These are phyloP conservation scores for Aeoliscus strigatus DNA, from an alignment of 2,797 vertebrate species.

Conservation along the genomic window DNA sequence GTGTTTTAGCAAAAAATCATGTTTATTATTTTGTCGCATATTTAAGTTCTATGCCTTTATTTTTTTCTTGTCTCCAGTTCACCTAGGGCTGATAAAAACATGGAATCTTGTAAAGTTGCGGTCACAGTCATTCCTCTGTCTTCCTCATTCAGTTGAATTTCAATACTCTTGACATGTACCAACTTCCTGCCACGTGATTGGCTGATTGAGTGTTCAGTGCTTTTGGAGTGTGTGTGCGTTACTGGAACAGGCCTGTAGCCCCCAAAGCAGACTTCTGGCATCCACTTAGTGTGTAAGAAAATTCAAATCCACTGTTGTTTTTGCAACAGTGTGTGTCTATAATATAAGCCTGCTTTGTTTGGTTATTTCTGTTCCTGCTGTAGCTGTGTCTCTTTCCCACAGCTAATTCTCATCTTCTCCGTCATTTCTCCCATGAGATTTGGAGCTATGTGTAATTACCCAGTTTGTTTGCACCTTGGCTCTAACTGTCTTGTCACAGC, in stretches of 20 bases:
- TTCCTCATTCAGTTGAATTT: background rate
- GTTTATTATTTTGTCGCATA: too few species aligned
- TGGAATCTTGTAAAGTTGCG: too few species aligned
- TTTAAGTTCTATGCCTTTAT: too few species aligned
- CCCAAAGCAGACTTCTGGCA: slow-evolving; percentile 41
- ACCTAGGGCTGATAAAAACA: too few species aligned
- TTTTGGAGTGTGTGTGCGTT: slow-evolving; percentile 28
- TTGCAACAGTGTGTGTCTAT: slow-evolving; percentile 39
- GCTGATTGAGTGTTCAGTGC: slow-evolving; percentile 1
- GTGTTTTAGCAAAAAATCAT: too few species aligned
- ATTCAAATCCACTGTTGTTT: slow-evolving; percentile 30
- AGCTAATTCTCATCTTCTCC: slow-evolving; percentile 69
- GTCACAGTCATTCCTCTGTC: too few species aligned
- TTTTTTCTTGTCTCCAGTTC: too few species aligned
- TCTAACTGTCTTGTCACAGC: slow-evolving; percentile 60
- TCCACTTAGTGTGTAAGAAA: slow-evolving; percentile 29
- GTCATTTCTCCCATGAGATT: slow-evolving; percentile 65
- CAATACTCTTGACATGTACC: background rate
- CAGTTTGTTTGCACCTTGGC: slow-evolving; percentile 70
- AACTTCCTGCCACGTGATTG: background rate
- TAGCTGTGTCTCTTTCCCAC: slow-evolving; percentile 47
- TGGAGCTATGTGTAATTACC: slow-evolving; percentile 73
- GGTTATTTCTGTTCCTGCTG: slow-evolving; percentile 49
- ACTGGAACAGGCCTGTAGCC: slow-evolving; percentile 33
- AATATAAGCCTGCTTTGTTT: slow-evolving; percentile 54